Conservation (phyloP, 2,113 vertebrate genomes). For the Cololabis saira region DNA sequence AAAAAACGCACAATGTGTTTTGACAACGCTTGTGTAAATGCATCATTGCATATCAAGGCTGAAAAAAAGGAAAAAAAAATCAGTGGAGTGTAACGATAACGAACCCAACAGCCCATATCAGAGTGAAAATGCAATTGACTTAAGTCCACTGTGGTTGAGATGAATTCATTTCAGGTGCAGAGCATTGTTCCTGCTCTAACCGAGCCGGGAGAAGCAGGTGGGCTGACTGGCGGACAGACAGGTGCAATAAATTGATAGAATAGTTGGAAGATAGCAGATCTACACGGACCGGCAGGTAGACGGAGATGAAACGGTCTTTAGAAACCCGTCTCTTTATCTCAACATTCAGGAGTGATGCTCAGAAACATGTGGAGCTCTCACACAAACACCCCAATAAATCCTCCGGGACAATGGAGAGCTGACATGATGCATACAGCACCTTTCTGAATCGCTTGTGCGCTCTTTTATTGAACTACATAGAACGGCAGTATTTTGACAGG, state of each 20-base stretch:
- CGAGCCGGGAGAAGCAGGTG: slow-evolving; percentile 5
- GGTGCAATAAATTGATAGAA: slow-evolving; percentile 11
- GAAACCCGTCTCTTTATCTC: slow-evolving; percentile 53
- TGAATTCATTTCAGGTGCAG: slow-evolving; percentile 13
- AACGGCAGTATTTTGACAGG: slow-evolving; percentile 70
- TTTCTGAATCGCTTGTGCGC: slow-evolving; percentile 52
- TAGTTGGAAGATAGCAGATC: not conserved
- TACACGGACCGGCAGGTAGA: slow-evolving; percentile 5
- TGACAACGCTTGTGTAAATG: slow-evolving; percentile 41
- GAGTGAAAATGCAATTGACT: not conserved
- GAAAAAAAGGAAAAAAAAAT: not conserved
- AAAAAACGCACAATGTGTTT: slow-evolving; percentile 13
- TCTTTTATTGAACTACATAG: slow-evolving; percentile 51
- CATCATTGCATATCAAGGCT: not conserved
- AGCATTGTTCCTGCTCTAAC: slow-evolving; percentile 8
- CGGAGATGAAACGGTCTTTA: slow-evolving; percentile 25
- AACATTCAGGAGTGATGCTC: slow-evolving; percentile 43
- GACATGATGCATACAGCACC: slow-evolving; percentile 33
- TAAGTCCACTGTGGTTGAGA: slow-evolving; percentile 9
- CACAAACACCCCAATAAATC: slow-evolving; percentile 19
- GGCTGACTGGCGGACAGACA: slow-evolving; percentile 10
- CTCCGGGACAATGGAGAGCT: slow-evolving; percentile 40
- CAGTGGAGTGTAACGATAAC: slow-evolving; percentile 6
- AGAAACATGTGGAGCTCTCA: slow-evolving; percentile 31
- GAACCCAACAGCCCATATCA: not conserved